phyloP scores from a whole-genome alignment of 2,888 invertebrate species.

The Apotomis turbidana region DNA sequence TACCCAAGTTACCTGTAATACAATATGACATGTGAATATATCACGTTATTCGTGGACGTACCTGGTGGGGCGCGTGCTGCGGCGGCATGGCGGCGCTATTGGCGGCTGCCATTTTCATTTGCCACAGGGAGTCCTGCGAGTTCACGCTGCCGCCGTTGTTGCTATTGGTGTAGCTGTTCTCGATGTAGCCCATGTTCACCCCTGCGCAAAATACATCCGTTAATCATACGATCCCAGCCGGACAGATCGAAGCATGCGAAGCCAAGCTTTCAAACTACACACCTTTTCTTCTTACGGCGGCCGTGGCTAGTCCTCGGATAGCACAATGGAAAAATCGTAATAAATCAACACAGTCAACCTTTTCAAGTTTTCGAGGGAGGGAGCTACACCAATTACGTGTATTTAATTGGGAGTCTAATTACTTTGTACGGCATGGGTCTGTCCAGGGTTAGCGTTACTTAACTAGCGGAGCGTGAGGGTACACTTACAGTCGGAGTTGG shows the following conservation, averaged over 20 bases:
- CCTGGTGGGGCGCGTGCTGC: conserved; percentile 52
- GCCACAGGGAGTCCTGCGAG: conserved; percentile 97
- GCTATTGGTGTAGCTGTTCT: conserved; percentile 96
- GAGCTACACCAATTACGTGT: conserved; percentile 1
- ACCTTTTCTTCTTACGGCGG: conserved; percentile 29
- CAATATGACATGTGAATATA: too few species aligned
- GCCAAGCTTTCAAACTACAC: conserved; percentile 8
- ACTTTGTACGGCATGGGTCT: background rate
- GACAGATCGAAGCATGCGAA: conserved; percentile 3
- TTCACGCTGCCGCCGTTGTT: conserved; percentile 98
- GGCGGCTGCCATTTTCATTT: conserved; percentile 94
- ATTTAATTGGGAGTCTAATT: conserved; percentile 10
- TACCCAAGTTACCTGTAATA: too few species aligned
- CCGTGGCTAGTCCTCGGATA: conserved; percentile 39
- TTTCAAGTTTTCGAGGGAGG: background rate
- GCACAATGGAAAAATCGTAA: conserved; percentile 34
- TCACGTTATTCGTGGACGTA: background rate
- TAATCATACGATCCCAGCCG: background rate
- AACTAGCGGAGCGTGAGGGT: conserved; percentile 1
- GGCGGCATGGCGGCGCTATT: conserved; percentile 86
- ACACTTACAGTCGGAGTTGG: conserved; percentile 91
- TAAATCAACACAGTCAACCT: conserved; percentile 17
- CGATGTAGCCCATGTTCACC: conserved; percentile 95
- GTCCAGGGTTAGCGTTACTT: conserved; percentile 4
- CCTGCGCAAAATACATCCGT: conserved; percentile 74